Base-by-base conservation (phyloP, 2,888 invertebrate species). In the Dorcus parallelipipedus region DNA sequence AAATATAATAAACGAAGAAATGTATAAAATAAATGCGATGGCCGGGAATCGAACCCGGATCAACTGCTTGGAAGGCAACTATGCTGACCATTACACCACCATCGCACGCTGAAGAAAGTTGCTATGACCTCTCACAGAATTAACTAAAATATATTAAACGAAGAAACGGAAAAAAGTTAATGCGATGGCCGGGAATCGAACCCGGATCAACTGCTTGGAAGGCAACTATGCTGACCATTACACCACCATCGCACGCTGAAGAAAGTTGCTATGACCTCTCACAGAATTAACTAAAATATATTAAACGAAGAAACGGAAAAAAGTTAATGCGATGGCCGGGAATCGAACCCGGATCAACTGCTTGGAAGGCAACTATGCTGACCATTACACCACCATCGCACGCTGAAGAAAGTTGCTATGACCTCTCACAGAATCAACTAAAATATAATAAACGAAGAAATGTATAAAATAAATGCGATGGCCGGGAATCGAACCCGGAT, bases 301-400 rank as follows among this genome's bases (percentile, higher is more conserved):
- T 2, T 20, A 3, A 0, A 3, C 20, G 20, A 20, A 20, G 20
- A 20, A 20, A 20, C 1, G 3, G 20, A 20, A 2, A 20, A 20
- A 20, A 20, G n/a, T 20, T 2, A 20, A 2, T 78, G 78, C 78
- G 78, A 77, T 77, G 78, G 77, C 77, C 78, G 78, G 77, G 78
- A 78, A 78, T 77, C 78, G 78, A 78, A 78, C 78, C 77, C 78
- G 78, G 77, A 77, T 77, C 78, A 78, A 77, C 78, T 78, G 77
- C 78, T 77, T 77, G 78, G 78, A 77, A 77, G 77, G 78, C 78
- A 78, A 77, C 77, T 77, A 78, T 77, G 78, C 77, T 77, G 74
- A 77, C 78, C 78, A 78, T 77, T 77, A 77, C 78, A 78, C 77
- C 78, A 77, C 77, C 77, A 78, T 77, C 77, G 78, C 78, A 3